Evolutionary conservation across 1,140 invertebrate genomes (phyloP), one percentile per base, ranked within the genome.

Genomic region (Zelostemma sp.): DNA sequence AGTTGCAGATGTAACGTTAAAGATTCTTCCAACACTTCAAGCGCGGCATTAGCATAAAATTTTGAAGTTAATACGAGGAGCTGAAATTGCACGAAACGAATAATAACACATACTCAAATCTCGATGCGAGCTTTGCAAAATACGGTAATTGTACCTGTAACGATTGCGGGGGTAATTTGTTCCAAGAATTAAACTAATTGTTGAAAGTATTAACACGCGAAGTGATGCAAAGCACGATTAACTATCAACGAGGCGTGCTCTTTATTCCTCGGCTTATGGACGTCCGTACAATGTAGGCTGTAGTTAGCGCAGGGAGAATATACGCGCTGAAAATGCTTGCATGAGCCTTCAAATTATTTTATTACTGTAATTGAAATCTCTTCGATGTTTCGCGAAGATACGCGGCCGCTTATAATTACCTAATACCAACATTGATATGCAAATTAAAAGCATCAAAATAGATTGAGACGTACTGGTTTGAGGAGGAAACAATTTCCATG

Each of bases 351-450:
- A 49, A 49, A 59, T 59, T 49, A 59, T 59, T 50, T 49, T 47
- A 59, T 50, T 33, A 49, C 28, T 59, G 35, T 58, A 48, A 59
- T 59, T 59, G 56, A 59, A 59, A 49, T 49, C 46, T 47, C 18
- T 18, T 12, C 8, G 17, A 47, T 47, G 16, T 38, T 51, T 14
- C 33, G 31, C 33, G 49, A 35, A 18, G 17, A 51, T 51, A 9
- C 9, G 1, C 17, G 17, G 16, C 14, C 15, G 17, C 6, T 35
- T 35, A 38, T 38, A 31, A 51, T 51, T 51, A 38, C 21, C 15
- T 18, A 18, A 35, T 35, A 35, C 3, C 21, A 25, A 25, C 21
- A 25, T 25, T 25, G 21, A 25, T 35, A 35, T 35, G 33, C 33
- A 35, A 35, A 35, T n/a, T 5, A 35, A 1, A 9, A 35, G 33